These are phyloP conservation scores for Clanis bilineata DNA, from an alignment of 2,888 invertebrate genomes.

Conservation along the genomic window DNA sequence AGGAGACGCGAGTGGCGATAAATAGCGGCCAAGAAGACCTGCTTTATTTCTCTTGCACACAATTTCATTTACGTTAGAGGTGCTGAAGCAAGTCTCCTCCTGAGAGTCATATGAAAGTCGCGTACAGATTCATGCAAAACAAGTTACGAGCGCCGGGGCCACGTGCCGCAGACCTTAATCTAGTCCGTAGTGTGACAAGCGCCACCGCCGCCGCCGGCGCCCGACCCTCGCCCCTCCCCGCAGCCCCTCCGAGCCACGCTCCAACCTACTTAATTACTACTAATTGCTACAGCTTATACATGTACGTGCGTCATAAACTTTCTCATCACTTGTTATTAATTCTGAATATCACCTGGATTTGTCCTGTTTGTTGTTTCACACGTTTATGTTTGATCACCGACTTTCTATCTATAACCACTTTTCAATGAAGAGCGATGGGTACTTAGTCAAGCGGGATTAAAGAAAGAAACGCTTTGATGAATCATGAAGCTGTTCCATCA, in stretches of 20 bases:
- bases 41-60: constrained; percentile 79
- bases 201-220: constrained; percentile 49
- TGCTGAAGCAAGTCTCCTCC: constrained; percentile 68
- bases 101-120: constrained; percentile 73
- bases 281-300: constrained; percentile 73
- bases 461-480: background rate
- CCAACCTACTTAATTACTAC: constrained; percentile 76
- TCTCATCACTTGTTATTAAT: constrained; percentile 60
- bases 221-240: constrained; percentile 44
- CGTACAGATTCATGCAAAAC: constrained; percentile 76
- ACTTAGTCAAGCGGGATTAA: background rate
- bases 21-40: constrained; percentile 72
- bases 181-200: constrained; percentile 59
- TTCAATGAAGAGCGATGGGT: too few species aligned
- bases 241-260: constrained; percentile 42
- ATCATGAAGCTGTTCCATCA: constrained; percentile 29
- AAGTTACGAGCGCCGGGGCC: constrained; percentile 71
- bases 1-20: constrained; percentile 75
- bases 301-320: constrained; percentile 70
- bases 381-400: background rate
- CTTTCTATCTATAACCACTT: background rate
- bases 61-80: constrained; percentile 81
- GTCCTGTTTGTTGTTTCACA: constrained; percentile 38
- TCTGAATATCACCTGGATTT: constrained; percentile 55
- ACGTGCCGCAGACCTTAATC: constrained; percentile 70